Evolutionary conservation across 2,888 invertebrate genomes (phyloP).

Genomic region (Diplolepis rosae): DNA sequence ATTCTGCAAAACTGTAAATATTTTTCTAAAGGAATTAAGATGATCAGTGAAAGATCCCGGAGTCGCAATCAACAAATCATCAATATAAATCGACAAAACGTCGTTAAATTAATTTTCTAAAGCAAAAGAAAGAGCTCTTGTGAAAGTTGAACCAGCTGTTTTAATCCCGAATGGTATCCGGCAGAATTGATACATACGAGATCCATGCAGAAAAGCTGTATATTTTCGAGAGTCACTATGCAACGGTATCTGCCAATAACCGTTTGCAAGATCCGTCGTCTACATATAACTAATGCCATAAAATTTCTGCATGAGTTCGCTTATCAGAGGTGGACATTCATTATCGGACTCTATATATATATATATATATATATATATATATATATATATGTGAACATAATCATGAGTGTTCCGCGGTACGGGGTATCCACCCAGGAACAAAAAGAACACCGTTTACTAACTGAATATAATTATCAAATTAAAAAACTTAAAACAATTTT

Average conservation of each 20-base stretch:
- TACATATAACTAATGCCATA: slow-evolving; percentile 43
- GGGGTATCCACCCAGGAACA: no score
- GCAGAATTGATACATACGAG: no score
- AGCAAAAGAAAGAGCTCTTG: slow-evolving; percentile 47
- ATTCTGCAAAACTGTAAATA: slow-evolving; percentile 29
- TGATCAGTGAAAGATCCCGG: slow-evolving; percentile 14
- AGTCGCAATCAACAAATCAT: slow-evolving; percentile 35
- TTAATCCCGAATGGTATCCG: slow-evolving; percentile 59
- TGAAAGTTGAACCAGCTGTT: slow-evolving; percentile 54
- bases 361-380: no score
- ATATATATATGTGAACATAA: no score
- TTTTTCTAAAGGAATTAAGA: background rate
- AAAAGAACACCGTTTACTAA: no score
- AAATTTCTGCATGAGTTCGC: slow-evolving; percentile 47
- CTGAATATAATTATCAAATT: no score
- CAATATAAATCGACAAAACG: slow-evolving; percentile 35
- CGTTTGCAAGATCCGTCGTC: slow-evolving; percentile 47
- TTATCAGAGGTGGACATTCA: slow-evolving; percentile 51
- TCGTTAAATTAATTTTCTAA: slow-evolving; percentile 51
- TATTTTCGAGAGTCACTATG: slow-evolving; percentile 36
- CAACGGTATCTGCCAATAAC: slow-evolving; percentile 46
- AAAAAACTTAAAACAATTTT: no score
- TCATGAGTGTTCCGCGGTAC: no score
- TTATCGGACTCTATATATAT: slow-evolving; percentile 59
- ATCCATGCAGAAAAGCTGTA: slow-evolving; percentile 44